Conservation (phyloP, 2,113 vertebrate genomes). For the Syrrhaptes paradoxus region DNA sequence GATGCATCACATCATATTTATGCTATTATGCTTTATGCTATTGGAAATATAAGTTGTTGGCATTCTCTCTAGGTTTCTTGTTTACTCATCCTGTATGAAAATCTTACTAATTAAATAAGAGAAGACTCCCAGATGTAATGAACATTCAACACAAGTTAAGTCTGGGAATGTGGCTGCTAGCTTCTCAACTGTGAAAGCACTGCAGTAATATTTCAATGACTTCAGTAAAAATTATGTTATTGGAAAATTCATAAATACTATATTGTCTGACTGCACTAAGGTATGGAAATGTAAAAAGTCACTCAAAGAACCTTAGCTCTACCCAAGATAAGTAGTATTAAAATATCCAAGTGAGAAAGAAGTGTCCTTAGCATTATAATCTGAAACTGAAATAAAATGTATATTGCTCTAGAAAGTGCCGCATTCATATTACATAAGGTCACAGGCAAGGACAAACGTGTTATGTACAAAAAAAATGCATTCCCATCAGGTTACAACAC, state of each 20-base stretch:
- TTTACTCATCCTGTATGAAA: neutral
- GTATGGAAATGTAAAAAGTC: neutral
- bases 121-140: neutral
- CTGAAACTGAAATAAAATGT: neutral
- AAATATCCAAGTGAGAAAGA: neutral
- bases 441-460: neutral
- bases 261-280: neutral
- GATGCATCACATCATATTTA: neutral
- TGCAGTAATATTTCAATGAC: neutral
- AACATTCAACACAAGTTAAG: neutral
- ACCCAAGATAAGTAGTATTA: neutral
- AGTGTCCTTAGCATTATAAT: neutral
- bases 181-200: neutral
- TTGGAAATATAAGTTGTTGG: neutral
- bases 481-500: neutral
- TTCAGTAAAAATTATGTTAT: neutral
- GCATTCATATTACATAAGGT: neutral
- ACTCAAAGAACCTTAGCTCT: neutral
- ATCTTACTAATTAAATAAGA: conserved; percentile 1
- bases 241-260: neutral
- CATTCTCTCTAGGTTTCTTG: conserved; percentile 3
- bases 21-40: neutral
- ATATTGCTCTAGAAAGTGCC: neutral
- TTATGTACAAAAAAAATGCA: neutral
- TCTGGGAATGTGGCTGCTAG: neutral